Base-by-base conservation (phyloP, 2,797 vertebrate species). In the Psittacula derbiana region DNA sequence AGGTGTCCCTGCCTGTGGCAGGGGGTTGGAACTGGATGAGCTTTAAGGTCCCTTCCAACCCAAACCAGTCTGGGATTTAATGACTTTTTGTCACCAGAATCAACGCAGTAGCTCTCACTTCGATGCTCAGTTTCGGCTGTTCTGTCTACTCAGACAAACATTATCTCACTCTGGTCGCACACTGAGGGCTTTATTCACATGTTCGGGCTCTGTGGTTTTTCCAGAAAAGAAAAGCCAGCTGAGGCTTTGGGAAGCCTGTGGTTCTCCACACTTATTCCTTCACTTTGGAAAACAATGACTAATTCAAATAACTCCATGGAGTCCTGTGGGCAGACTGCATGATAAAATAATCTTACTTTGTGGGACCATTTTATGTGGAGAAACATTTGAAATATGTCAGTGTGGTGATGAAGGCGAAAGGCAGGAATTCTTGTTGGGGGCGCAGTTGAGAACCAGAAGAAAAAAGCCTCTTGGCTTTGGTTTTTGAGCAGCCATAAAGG, bases 101-200 rank as follows among this genome's bases (percentile, higher is more conserved):
- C 23, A 87, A 66, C 0, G 1, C 10, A 12, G 55, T 7, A 55
- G 80, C 23, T 86, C 73, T 58, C 66, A 33, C 58, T 47, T 55
- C 17, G 46, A 88, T 72, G 41, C 70, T 55, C 3, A 0, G 47
- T 62, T 84, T 76, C 83, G 70, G 40, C n/a, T 36, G 76, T 90
- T 85, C 90, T 94, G 88, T 71, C 78, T 70, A 58, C 67, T 87
- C 80, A 90, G 73, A 79, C 76, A 95, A 93, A 80, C 82, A 71
- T 46, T 60, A 79, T 17, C 73, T 52, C 78, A 71, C 47, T 92
- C 40, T 27, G 46, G 50, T 76, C 67, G 90, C 61, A 81, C 36
- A 44, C 8, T 49, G 52, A 91, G 82, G 71, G 61, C 44, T 33
- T 94, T 70, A 67, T 80, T 74, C 71, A 46, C 23, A 31, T 76